These are phyloP conservation scores for Philaethria dido DNA, from an alignment of 2,888 invertebrate genomes.

Conservation along the genomic window DNA sequence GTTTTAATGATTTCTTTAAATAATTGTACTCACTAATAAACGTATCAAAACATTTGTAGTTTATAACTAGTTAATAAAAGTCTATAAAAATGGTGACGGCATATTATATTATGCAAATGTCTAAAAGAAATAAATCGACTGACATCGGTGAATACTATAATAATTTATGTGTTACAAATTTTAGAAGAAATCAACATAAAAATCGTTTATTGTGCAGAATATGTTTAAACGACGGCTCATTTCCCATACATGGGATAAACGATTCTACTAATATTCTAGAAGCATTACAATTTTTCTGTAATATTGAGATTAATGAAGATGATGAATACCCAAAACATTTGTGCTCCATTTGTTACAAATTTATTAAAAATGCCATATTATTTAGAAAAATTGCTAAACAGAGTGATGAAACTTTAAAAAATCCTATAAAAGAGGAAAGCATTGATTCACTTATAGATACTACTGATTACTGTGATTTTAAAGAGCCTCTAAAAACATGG, in stretches of 20 bases:
- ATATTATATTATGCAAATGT: slow-evolving; percentile 50
- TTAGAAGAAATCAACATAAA: slow-evolving; percentile 12
- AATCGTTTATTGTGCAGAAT: slow-evolving; percentile 56
- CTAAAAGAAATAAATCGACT: slow-evolving; percentile 38
- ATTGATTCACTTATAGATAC: slow-evolving; percentile 32
- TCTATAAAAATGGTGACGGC: slow-evolving; percentile 50
- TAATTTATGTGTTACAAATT: slow-evolving; percentile 23
- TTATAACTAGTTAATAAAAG: neutral
- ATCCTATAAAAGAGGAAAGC: slow-evolving; percentile 46
- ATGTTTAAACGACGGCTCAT: slow-evolving; percentile 59
- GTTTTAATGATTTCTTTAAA: too few species aligned
- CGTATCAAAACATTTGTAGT: too few species aligned
- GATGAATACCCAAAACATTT: slow-evolving; percentile 60
- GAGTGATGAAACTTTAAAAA: slow-evolving; percentile 56
- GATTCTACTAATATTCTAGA: slow-evolving; percentile 52
- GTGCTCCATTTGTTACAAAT: slow-evolving; percentile 60
- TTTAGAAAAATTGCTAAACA: slow-evolving; percentile 63
- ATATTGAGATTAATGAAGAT: slow-evolving; percentile 54
- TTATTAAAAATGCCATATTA: slow-evolving; percentile 58
- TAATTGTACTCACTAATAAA: too few species aligned
- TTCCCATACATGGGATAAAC: slow-evolving; percentile 55
- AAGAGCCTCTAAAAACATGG: slow-evolving; percentile 18
- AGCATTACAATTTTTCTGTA: slow-evolving; percentile 56
- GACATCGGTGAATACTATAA: slow-evolving; percentile 44
- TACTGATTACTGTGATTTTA: slow-evolving; percentile 42